These are phyloP conservation scores for Helicolenus hilgendorfi DNA, from an alignment of 2,797 vertebrate species.

Conservation along the genomic window DNA sequence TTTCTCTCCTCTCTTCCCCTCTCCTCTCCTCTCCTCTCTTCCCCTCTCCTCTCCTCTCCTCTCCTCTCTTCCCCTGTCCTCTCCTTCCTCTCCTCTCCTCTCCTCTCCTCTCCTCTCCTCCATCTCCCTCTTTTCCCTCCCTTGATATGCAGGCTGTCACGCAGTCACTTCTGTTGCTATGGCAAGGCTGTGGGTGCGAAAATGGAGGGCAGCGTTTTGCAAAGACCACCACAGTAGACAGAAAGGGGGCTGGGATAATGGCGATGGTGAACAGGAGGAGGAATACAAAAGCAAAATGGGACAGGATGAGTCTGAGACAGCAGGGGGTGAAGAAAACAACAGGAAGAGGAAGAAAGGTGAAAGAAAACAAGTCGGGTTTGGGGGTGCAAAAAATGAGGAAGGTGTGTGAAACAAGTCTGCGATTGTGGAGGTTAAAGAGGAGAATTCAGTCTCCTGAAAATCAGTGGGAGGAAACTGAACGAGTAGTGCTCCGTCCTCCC, in stretches of 20 bases:
- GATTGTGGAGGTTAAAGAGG: constrained; percentile 24
- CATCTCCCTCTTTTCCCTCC: constrained; percentile 1
- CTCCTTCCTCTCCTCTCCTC: neutral
- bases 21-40: neutral
- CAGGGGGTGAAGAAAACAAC: constrained; percentile 20
- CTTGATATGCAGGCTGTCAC: constrained; percentile 52
- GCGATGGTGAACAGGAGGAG: constrained; percentile 27
- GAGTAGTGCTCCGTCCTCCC: neutral
- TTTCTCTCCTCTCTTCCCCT: neutral
- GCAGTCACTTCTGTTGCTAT: constrained; percentile 82
- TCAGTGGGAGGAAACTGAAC: constrained; percentile 5
- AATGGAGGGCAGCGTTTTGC: constrained; percentile 41
- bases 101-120: neutral
- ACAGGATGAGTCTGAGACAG: constrained; percentile 3
- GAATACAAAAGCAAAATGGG: constrained; percentile 31
- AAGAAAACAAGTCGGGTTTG: neutral
- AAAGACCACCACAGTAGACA: constrained; percentile 18
- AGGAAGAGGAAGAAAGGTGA: constrained; percentile 9
- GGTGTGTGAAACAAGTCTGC: neutral
- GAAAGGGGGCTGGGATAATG: constrained; percentile 23
- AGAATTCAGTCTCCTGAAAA: constrained; percentile 3
- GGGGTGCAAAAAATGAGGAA: constrained; percentile 7
- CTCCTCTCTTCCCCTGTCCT: constrained; percentile 4
- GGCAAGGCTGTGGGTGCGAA: constrained; percentile 79
- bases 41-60: neutral